These are phyloP conservation scores for Nebria ingens DNA, from an alignment of 1,140 invertebrate genomes.

Conservation along the genomic window DNA sequence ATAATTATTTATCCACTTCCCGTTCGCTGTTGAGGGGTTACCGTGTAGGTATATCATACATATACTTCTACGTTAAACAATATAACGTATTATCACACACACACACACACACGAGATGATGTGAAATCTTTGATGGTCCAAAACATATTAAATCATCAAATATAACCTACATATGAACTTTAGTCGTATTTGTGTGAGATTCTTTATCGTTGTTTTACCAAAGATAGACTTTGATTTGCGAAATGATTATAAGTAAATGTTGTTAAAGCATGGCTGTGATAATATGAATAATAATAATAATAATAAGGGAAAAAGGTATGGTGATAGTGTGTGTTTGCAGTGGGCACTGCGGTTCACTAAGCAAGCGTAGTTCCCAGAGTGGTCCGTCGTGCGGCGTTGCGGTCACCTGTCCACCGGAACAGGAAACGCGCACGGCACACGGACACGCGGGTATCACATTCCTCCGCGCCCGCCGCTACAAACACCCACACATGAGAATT, in stretches of 20 bases:
- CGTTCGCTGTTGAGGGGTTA: background rate
- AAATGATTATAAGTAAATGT: too few species aligned
- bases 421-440: background rate
- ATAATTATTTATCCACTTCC: constrained; percentile 2
- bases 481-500: background rate
- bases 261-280: too few species aligned
- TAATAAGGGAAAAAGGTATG: background rate
- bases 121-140: background rate
- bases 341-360: background rate
- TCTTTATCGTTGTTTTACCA: too few species aligned
- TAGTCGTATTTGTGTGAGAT: too few species aligned
- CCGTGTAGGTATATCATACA: background rate
- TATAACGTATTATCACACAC: background rate
- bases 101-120: background rate
- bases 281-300: too few species aligned
- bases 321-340: background rate
- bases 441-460: background rate
- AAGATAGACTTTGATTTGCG: too few species aligned
- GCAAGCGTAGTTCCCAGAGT: background rate
- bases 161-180: too few species aligned
- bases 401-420: background rate
- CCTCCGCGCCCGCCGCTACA: background rate
- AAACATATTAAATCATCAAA: too few species aligned
- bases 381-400: background rate
- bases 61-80: background rate